Conservation (phyloP, 2,888 invertebrate genomes). For the Plebejus anna region DNA sequence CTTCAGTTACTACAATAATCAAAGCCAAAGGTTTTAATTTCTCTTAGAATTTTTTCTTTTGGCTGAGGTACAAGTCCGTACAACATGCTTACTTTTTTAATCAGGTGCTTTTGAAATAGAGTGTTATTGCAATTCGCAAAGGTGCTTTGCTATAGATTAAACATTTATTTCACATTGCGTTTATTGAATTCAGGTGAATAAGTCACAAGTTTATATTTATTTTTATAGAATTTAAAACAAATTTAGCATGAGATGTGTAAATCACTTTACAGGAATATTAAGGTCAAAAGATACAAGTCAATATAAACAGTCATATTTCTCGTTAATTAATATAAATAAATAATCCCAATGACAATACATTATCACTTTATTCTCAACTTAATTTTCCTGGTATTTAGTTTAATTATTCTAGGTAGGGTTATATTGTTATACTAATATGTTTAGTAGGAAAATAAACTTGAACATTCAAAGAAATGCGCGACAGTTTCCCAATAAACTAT, state of each 20-base stretch:
- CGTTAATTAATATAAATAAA: background rate
- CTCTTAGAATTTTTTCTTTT: no score
- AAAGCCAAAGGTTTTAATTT: no score
- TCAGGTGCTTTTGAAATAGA: no score
- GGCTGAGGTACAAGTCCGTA: no score
- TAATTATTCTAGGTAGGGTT: background rate
- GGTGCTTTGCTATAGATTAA: no score
- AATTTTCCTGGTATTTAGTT: background rate
- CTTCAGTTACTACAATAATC: no score
- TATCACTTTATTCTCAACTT: background rate
- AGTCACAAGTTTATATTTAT: background rate
- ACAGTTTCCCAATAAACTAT: background rate
- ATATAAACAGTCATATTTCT: background rate
- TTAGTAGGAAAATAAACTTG: background rate
- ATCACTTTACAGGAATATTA: background rate
- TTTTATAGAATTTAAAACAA: background rate
- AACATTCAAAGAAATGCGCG: background rate
- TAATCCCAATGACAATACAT: background rate
- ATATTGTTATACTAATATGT: background rate
- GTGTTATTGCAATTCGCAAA: no score
- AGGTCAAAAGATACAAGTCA: background rate
- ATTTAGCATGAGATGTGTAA: background rate
- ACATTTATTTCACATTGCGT: no score
- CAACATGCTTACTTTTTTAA: no score
- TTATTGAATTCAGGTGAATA: no score